Evolutionary conservation across 2,888 invertebrate genomes (phyloP).

Genomic region (Melikaiella ostensackeni): DNA sequence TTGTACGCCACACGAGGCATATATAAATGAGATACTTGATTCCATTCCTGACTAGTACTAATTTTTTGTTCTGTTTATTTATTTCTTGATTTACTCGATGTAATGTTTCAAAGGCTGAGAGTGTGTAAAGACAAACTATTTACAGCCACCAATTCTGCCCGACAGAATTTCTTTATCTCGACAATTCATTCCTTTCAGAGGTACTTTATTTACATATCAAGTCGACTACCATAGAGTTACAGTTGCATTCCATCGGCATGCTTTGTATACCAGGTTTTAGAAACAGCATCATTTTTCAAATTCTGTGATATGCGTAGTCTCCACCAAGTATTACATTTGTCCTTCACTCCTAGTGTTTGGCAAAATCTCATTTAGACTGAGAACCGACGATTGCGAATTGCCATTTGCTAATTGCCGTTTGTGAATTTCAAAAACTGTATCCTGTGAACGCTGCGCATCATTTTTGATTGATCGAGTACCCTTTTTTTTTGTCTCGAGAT

Average conservation of each 20-base stretch:
- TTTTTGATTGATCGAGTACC: not conserved
- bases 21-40: conserved; percentile 67
- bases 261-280: conserved; percentile 46
- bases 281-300: conserved; percentile 42
- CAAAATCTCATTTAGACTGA: conserved; percentile 40
- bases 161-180: conserved; percentile 43
- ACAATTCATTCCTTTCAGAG: conserved; percentile 51
- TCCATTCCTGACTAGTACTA: conserved; percentile 70
- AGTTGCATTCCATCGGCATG: conserved; percentile 53
- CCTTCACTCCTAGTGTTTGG: conserved; percentile 31
- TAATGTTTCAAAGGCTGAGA: conserved; percentile 43
- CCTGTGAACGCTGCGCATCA: conserved; percentile 24
- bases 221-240: conserved; percentile 53
- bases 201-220: conserved; percentile 58
- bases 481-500: conserved; percentile 10
- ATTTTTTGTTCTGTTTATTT: conserved; percentile 58
- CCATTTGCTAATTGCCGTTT: not conserved
- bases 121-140: conserved; percentile 16
- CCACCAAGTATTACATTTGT: conserved; percentile 44
- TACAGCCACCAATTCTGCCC: conserved; percentile 29
- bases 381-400: conserved; percentile 27
- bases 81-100: conserved; percentile 27
- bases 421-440: conserved; percentile 23
- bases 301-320: conserved; percentile 38
- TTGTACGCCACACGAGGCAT: conserved; percentile 67